Base-by-base conservation (phyloP, 2,797 vertebrate species). In the Phoebastria nigripes region DNA sequence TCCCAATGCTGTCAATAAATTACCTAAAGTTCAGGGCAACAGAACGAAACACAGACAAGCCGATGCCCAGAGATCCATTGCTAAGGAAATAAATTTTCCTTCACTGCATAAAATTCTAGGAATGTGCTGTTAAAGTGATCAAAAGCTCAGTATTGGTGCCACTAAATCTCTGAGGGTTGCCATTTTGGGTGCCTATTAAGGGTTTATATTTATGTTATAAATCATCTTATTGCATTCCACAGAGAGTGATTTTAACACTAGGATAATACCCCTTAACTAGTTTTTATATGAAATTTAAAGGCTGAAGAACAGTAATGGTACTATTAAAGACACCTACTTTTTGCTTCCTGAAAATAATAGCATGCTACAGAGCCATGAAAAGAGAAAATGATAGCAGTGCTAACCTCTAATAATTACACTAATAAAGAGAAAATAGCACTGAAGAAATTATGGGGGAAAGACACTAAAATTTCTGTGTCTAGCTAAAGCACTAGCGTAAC, bases 391-490 rank as follows among this genome's bases (percentile, higher is more conserved):
- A 97, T 96, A 92, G 87, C 93, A 71, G 61, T 3, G 72, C 81
- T 97, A 97, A 97, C 96, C 95, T 91, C 87, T 63, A 97, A 95
- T 97, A 97, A 97, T 97, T 96, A 89, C 69, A 89, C 85, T 93
- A 97, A 97, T 97, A 97, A 96, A 97, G 90, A 89, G 78, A 95
- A 97, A 91, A 91, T 14, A 93, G 87, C 93, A 84, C 85, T 80
- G 69, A 91, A 95, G 94, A 95, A 96, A 97, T 96, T 89, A 96
- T 59, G 67, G 52, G 54, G 56, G 31, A 72, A 91, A 93, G 94
- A 79, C 52, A 90, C 65, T 96, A 90, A 95, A 96, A 96, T 95
- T 90, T 88, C 90, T 78, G 39, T 91, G 65, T 95, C 84, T 92
- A 95, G 90, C 94, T 94, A 92, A 96, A 90, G 87, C 88, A 84